phyloP scores from a whole-genome alignment of 2,113 vertebrate species.

The Holacanthus passer region DNA sequence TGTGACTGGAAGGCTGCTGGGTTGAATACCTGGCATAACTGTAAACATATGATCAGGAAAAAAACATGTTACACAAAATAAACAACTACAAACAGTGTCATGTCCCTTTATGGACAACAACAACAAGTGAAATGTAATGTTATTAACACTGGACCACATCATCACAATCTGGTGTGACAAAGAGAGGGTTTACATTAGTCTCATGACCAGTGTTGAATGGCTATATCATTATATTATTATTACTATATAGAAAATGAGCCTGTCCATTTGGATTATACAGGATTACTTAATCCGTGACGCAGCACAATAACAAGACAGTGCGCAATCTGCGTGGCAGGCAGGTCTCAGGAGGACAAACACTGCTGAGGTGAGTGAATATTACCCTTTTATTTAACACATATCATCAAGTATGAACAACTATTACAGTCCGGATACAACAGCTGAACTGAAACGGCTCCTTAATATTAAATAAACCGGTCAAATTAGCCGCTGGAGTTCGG shows the following conservation, averaged over 20 bases:
- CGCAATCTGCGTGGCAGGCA: constrained; percentile 36
- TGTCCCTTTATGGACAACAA: not conserved
- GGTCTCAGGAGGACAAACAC: constrained; percentile 42
- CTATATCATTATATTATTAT: not conserved
- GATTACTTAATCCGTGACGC: constrained; percentile 76
- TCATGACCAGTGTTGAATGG: not conserved
- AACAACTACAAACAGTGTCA: not conserved
- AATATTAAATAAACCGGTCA: not conserved
- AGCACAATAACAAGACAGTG: constrained; percentile 60
- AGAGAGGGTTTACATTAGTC: not conserved
- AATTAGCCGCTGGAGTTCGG: not conserved
- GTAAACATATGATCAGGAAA: not conserved
- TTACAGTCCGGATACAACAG: not conserved
- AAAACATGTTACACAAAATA: not conserved
- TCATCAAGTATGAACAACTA: accelerated
- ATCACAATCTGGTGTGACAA: not conserved
- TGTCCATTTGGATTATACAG: constrained; percentile 47
- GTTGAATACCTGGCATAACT: not conserved
- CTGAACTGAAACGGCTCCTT: not conserved
- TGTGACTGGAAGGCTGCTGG: not conserved
- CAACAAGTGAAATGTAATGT: too few relatives aligned
- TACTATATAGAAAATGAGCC: not conserved
- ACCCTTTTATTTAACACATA: not conserved
- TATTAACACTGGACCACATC: too few relatives aligned
- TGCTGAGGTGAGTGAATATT: constrained; percentile 43